A percentile compares a stretch with the other conserved stretches of the same genome.
Evolutionary conservation across 2,888 invertebrate genomes (phyloP).

Genomic region (Phragmatobia fuliginosa): DNA sequence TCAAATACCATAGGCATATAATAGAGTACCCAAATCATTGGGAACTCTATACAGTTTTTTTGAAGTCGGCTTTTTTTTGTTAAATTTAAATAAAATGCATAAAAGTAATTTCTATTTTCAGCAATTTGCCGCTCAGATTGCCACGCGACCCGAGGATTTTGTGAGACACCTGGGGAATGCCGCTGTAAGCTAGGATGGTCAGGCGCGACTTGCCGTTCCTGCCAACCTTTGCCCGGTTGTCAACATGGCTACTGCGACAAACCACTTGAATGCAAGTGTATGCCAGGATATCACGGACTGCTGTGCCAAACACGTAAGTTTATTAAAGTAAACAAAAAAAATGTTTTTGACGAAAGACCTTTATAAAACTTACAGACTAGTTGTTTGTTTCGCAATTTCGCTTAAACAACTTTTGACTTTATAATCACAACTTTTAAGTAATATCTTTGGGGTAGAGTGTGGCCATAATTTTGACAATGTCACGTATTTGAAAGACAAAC

Average conservation of each 20-base stretch:
- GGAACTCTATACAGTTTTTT: too few relatives aligned
- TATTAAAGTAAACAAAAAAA: conserved; percentile 6
- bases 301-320: conserved; percentile 94
- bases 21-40: too few relatives aligned
- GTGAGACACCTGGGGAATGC: conserved; percentile 95
- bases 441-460: too few relatives aligned
- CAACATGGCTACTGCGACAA: conserved; percentile 95
- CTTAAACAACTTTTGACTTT: too few relatives aligned
- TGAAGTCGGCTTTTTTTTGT: too few relatives aligned
- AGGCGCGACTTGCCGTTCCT: conserved; percentile 94
- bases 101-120: conserved; percentile 59
- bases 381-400: neutral
- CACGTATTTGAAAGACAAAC: too few relatives aligned
- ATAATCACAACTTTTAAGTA: too few relatives aligned
- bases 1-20: too few relatives aligned
- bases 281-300: conserved; percentile 96
- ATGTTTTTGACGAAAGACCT: too few relatives aligned
- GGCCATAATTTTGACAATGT: too few relatives aligned
- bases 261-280: conserved; percentile 96
- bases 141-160: conserved; percentile 94
- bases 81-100: too few relatives aligned
- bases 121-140: conserved; percentile 95
- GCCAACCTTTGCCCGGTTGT: conserved; percentile 96
- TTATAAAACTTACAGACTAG: too few relatives aligned
- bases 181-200: conserved; percentile 97